Percentiles rank a stretch among this genome's conserved stretches.
These are phyloP conservation scores for Smittia sp. DNA, from an alignment of 2,888 invertebrate species.

Conservation along the genomic window DNA sequence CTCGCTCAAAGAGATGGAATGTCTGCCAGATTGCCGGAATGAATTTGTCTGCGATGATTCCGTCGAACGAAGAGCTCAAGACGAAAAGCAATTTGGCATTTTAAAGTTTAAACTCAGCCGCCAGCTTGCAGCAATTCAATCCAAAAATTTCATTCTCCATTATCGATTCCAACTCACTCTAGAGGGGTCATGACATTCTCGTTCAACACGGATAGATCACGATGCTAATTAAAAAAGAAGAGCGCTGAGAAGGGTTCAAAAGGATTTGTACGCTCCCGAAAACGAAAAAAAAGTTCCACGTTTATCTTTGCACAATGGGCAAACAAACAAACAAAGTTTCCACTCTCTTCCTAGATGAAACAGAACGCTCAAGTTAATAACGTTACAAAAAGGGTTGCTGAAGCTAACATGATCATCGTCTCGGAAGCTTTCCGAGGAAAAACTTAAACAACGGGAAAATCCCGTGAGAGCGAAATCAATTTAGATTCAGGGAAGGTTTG, in stretches of 20 bases:
- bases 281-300: neutral
- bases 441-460: constrained; percentile 5
- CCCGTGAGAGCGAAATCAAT: neutral
- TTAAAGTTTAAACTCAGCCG: no score
- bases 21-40: no score
- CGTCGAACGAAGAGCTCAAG: neutral
- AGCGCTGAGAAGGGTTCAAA: constrained; percentile 16
- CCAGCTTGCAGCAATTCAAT: no score
- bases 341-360: neutral
- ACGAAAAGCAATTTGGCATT: neutral
- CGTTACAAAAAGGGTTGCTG: constrained; percentile 6
- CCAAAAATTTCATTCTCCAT: neutral
- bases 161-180: neutral
- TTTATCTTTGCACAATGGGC: constrained; percentile 13
- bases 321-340: constrained; percentile 23
- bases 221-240: constrained; percentile 20
- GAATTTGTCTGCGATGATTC: no score
- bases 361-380: constrained; percentile 7
- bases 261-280: neutral
- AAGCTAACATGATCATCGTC: constrained; percentile 23
- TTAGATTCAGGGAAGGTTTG: neutral
- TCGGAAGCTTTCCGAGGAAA: neutral
- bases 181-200: neutral
- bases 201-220: neutral
- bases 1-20: no score